Base-by-base conservation (phyloP, 2,797 vertebrate genomes). In the Heteromormyrus szaboi region DNA sequence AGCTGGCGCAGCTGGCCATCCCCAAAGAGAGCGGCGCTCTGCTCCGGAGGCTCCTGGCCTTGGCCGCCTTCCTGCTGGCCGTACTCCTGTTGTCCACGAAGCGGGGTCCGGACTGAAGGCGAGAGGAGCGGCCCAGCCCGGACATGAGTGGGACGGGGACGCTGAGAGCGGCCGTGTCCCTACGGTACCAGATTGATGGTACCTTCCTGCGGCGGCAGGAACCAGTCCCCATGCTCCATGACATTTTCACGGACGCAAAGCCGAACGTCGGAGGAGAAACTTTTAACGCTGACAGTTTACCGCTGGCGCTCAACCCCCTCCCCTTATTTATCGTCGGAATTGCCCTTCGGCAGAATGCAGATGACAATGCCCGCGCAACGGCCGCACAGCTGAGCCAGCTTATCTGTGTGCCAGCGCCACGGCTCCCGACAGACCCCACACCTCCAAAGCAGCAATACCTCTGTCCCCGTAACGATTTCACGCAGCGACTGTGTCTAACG, bases 1-100 rank as follows among this genome's bases (percentile, higher is more conserved):
- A 98, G 91, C 96, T 99, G 86, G 98, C 98, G 19, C 98, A 98
- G 94, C 96, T 99, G 89, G 93, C 97, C 92, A 97, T 99, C 93
- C 98, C 98, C 92, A 99, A 99, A 94, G 99, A 99, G 92, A 96
- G 92, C 87, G 91, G 96, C 0, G 92, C 97, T 87, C 95, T 99
- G 89, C 92, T 99, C 86, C 98, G 96, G 94, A 97, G 98, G 89
- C 92, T 99, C 90, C 94, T 96, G 0, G 96, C 93, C 22, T 17
- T 95, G 89, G 96, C 94, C 89, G 91, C 94, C 53, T 94, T 98
- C 93, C 96, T 97, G 90, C 94, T 95, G 87, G 93, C 95, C 59
- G 92, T 97, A 0, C 94, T 98, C 48, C 83, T 97, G 92, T 94
- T 97, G 90, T 94, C 96, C 89, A 89, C 94, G 91, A 93, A 95